A percentile compares a stretch with the other conserved stretches of the same genome.
phyloP scores from a whole-genome alignment of 2,888 invertebrate genomes.

The Amphimallon solstitiale region DNA sequence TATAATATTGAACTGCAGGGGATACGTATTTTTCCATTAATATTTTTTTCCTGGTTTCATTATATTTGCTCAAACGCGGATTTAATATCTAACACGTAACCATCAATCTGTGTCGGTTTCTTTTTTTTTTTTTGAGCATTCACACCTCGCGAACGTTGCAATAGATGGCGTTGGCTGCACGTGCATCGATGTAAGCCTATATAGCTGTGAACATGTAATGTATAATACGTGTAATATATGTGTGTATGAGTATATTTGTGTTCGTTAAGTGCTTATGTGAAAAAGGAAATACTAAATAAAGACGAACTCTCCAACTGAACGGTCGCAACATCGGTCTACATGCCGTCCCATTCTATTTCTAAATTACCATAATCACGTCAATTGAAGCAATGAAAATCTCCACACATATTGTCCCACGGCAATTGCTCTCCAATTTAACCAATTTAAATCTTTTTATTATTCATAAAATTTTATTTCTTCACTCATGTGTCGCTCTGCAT shows the following conservation, averaged over 20 bases:
- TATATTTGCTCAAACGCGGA: no score
- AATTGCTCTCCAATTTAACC: constrained; percentile 64
- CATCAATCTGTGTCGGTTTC: no score
- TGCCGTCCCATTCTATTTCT: constrained; percentile 56
- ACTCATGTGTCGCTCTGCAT: background rate
- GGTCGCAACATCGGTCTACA: constrained; percentile 34
- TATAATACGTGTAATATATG: background rate
- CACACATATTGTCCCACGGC: constrained; percentile 60
- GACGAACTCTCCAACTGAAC: constrained; percentile 45
- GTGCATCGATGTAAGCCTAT: no score
- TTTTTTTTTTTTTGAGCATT: no score
- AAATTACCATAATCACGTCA: constrained; percentile 61
- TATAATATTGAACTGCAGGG: no score
- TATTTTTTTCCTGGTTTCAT: no score
- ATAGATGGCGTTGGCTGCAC: no score
- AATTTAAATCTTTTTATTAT: constrained; percentile 64
- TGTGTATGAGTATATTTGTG: background rate
- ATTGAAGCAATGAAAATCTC: constrained; percentile 61
- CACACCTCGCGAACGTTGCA: no score
- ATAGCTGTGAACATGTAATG: no score
- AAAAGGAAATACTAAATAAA: constrained; percentile 54
- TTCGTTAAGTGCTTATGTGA: constrained; percentile 43
- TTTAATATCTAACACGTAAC: no score
- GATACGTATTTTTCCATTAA: no score
- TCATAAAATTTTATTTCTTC: constrained; percentile 62